Base-by-base conservation (phyloP, 1,140 invertebrate genomes). In the Chionoecetes opilio region DNA sequence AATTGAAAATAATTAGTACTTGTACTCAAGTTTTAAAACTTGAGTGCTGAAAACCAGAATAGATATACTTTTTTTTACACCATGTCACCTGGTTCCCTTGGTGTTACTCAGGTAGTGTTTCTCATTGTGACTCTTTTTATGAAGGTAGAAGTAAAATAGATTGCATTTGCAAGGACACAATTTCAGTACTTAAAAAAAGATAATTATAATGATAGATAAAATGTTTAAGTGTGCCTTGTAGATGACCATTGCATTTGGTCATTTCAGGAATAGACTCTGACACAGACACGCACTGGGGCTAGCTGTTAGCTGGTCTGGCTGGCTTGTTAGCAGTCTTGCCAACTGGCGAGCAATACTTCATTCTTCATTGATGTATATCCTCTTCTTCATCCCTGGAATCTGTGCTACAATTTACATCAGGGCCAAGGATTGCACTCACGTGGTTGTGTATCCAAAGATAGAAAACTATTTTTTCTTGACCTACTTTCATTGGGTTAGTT, bases 181-280 rank as follows among this genome's bases (percentile, higher is more conserved):
- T 75, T 75, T 75, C 63, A 75, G 2, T 75, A 75, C n/a, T 75
- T 75, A 75, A 26, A 5, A n/a, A 75, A 75, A 85, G 17, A 21
- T 31, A 34, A 32, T 86, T 3, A 17, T 34, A 21, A 63, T 32
- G 14, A 46, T 38, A 93, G 35, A 37, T 29, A 63, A 93, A n/a
- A 14, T 3, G 21, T 53, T 1, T 53, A 11, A 14, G 3, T 63
- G 75, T 35, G 88, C 31, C 88, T 63, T 87, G 46, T 38, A 92
- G 84, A 94, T 94, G 93, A 94, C 93, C 93, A 94, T 90, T 82
- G 31, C 41, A 90, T 94, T 90, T 94, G 93, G 93, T 94, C 93
- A 94, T 94, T 94, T 90, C 93, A 94, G 93, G 93, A 94, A 90
- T 89, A 94, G 38, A 94, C n/a, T 75, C 35, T 46, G 38, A 93